These are phyloP conservation scores for Ennomos quercinarius DNA, from an alignment of 2,888 invertebrate species.

Conservation along the genomic window DNA sequence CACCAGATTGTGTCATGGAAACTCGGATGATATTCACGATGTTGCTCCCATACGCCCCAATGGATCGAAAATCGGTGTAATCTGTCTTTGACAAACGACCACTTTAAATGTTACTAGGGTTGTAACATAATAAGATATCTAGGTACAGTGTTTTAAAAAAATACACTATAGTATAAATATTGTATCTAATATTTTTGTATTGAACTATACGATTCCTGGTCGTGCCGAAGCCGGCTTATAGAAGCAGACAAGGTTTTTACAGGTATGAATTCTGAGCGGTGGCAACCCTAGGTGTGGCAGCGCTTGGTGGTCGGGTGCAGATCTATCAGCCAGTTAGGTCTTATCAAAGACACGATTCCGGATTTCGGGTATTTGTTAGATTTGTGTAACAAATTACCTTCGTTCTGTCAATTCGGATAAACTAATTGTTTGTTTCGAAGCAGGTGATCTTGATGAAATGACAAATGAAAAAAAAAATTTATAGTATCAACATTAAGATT, in stretches of 20 bases:
- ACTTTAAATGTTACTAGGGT: constrained; percentile 19
- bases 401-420: neutral
- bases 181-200: too few relatives aligned
- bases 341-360: constrained; percentile 11
- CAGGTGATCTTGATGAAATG: too few relatives aligned
- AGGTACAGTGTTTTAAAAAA: too few relatives aligned
- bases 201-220: too few relatives aligned
- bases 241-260: too few relatives aligned
- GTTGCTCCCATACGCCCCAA: neutral
- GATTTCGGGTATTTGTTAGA: constrained; percentile 2
- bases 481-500: too few relatives aligned
- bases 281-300: constrained; percentile 3
- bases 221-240: too few relatives aligned
- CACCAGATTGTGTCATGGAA: neutral
- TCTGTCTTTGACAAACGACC: constrained; percentile 30
- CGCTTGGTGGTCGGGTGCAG: neutral
- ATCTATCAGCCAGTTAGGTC: constrained; percentile 8
- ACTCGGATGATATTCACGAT: neutral
- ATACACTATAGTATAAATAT: too few relatives aligned
- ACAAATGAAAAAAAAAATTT: too few relatives aligned
- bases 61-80: constrained; percentile 3
- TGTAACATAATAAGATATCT: neutral
- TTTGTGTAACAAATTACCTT: constrained; percentile 6
- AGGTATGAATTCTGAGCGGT: neutral
- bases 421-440: neutral